Base-by-base conservation (phyloP, 2,888 invertebrate species). In the Timema podura region DNA sequence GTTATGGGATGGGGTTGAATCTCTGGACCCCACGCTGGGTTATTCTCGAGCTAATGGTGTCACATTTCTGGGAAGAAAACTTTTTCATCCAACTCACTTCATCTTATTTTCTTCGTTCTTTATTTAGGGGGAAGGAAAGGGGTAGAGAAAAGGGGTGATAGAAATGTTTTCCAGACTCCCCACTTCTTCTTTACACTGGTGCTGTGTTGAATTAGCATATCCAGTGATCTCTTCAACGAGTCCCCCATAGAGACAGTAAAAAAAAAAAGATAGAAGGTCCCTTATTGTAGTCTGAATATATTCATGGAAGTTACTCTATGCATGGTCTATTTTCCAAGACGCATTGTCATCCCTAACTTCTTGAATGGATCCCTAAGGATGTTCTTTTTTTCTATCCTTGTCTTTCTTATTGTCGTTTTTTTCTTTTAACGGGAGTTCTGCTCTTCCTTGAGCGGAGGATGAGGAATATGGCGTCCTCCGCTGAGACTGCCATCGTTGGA, bases 311-410 rank as follows among this genome's bases (percentile, higher is more conserved):
- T 69, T 69, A 69, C 69, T 69, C 66, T 70, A 48, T 78, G 69
- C 69, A 69, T 66, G 65, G 69, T 69, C 65, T 69, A 69, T 69
- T 69, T 78, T 79, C 79, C 78, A 81, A 82, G 82, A 82, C 81
- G 81, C 82, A 82, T 82, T 82, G 82, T 82, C 81, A 79, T 81
- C 78, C 78, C 76, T 61, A 61, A 61, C 77, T 71, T 74, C 66
- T 48, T 77, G 80, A 81, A 78, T 76, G 76, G 77, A 74, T 81
- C 78, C 80, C 72, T 65, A 80, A 80, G 81, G 76, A 77, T 78
- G 77, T 79, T 81, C 65, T 78, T 68, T 70, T 70, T 65, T 73
- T 71, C 74, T 73, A 73, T 75, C 73, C 69, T 70, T 70, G 72
- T 74, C 74, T 74, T 74, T 72, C 74, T 73, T 74, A 73, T 74